phyloP scores from a whole-genome alignment of 92 coral and sea anemone genomes.

The Paramuricea clavata region DNA sequence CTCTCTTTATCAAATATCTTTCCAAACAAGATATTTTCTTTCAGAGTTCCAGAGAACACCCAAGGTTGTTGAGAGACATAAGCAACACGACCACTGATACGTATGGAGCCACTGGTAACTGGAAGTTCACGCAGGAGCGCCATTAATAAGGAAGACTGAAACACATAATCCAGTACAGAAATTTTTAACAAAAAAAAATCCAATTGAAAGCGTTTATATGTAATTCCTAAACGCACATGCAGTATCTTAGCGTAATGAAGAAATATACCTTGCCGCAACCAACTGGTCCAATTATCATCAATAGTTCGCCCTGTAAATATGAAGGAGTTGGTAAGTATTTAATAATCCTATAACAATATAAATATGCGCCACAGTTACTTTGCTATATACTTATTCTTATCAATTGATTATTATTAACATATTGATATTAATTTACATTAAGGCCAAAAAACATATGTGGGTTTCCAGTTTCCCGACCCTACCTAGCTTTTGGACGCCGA shows the following conservation, averaged over 20 bases:
- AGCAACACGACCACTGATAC: slow-evolving; percentile 78
- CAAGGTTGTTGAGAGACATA: slow-evolving; percentile 92
- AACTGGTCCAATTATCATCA: slow-evolving; percentile 88
- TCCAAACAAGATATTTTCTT: slow-evolving; percentile 92
- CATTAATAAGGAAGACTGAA: slow-evolving; percentile 87
- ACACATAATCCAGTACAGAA: neutral
- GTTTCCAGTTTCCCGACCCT: too few species aligned
- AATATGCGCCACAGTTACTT: too few species aligned
- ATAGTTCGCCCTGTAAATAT: slow-evolving; percentile 73
- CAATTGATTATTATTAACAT: neutral
- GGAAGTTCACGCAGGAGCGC: slow-evolving; percentile 85
- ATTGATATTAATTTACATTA: too few species aligned
- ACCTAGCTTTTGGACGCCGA: too few species aligned
- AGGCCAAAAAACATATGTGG: too few species aligned
- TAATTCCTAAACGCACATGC: too few species aligned
- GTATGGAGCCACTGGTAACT: slow-evolving; percentile 73
- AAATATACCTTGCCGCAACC: slow-evolving; percentile 96
- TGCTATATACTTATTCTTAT: neutral
- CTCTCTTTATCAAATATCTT: slow-evolving; percentile 71
- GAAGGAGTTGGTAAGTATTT: too few species aligned
- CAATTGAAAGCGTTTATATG: too few species aligned
- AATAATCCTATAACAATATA: too few species aligned
- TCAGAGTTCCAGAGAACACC: slow-evolving; percentile 95
- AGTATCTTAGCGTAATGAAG: too few species aligned
- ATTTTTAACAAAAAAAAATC: neutral